Evolutionary conservation across 2,888 invertebrate species (phyloP).

Genomic region (Himalopsyche kuldschensis): DNA sequence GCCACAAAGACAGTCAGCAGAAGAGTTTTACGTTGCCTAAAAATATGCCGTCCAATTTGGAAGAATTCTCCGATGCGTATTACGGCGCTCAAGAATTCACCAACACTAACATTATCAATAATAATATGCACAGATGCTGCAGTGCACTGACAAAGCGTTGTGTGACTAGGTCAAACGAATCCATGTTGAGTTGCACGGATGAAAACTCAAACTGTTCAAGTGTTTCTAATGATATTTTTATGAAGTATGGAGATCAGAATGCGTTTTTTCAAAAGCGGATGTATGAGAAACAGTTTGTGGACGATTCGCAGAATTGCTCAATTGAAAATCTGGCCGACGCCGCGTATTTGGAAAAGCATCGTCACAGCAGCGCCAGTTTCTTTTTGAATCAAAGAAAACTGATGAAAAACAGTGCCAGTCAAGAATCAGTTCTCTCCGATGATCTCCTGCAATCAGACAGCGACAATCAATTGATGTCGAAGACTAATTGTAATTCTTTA

Average conservation of each 20-base stretch:
- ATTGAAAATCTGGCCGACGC: constrained; percentile 53
- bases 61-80: constrained; percentile 57
- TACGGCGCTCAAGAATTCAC: constrained; percentile 45
- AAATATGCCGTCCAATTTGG: constrained; percentile 58
- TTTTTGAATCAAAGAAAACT: constrained; percentile 71
- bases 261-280: constrained; percentile 57
- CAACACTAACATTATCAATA: constrained; percentile 48
- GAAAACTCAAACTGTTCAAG: constrained; percentile 56
- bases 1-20: constrained; percentile 41
- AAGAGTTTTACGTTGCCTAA: constrained; percentile 57
- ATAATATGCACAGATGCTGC: constrained; percentile 54
- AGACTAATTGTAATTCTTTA: constrained; percentile 74
- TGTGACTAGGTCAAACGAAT: constrained; percentile 63
- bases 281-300: constrained; percentile 52
- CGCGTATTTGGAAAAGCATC: constrained; percentile 59
- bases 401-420: constrained; percentile 67
- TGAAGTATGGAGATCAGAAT: constrained; percentile 56
- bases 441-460: constrained; percentile 60
- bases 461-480: constrained; percentile 61
- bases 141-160: constrained; percentile 60
- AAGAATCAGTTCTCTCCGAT: constrained; percentile 77
- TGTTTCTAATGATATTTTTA: constrained; percentile 58
- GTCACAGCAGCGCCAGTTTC: constrained; percentile 78
- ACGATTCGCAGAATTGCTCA: constrained; percentile 56
- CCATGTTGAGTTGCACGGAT: constrained; percentile 50